These are phyloP conservation scores for Drosophila pseudotakahashii DNA, from an alignment of 2,888 invertebrate genomes.

Conservation along the genomic window DNA sequence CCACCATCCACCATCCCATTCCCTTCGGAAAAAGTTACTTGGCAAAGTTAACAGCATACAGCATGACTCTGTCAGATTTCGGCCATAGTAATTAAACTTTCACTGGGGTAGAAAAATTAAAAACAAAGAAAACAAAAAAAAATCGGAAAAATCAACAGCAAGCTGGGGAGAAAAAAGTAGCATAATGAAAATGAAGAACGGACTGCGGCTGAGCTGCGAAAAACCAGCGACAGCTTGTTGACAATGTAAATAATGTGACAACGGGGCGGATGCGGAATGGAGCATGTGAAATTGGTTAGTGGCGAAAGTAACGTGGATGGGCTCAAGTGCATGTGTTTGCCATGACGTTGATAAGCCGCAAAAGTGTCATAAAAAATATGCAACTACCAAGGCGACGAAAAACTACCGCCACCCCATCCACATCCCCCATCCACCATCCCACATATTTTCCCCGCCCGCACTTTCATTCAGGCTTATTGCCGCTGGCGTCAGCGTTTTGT, in stretches of 20 bases:
- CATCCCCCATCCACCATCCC: too few relatives aligned
- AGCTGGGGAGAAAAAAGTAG: slow-evolving; percentile 6
- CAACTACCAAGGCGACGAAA: slow-evolving; percentile 55
- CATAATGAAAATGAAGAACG: slow-evolving; percentile 37
- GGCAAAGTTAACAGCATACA: slow-evolving; percentile 15
- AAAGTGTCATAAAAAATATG: slow-evolving; percentile 79
- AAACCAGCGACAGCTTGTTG: slow-evolving; percentile 72
- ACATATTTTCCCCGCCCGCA: not conserved
- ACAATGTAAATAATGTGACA: slow-evolving; percentile 71
- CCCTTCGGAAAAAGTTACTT: slow-evolving; percentile 6
- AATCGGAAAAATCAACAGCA: slow-evolving; percentile 21
- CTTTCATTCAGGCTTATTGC: slow-evolving; percentile 17
- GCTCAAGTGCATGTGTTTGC: slow-evolving; percentile 69
- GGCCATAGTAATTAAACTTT: slow-evolving; percentile 63
- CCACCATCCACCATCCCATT: not conserved
- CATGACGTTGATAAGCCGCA: slow-evolving; percentile 77
- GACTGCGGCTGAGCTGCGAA: slow-evolving; percentile 46
- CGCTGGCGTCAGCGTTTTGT: slow-evolving; percentile 69
- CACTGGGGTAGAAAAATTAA: slow-evolving; percentile 43
- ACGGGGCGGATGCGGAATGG: slow-evolving; percentile 1
- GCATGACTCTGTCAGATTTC: slow-evolving; percentile 48
- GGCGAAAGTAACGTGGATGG: slow-evolving; percentile 31
- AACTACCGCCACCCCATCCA: slow-evolving; percentile 10
- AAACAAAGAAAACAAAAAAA: not conserved
- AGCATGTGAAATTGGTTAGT: slow-evolving; percentile 34